A percentile compares a stretch with the other conserved stretches of the same genome.
Conservation (phyloP, 2,888 invertebrate species). For the Quadroppia sp. region DNA sequence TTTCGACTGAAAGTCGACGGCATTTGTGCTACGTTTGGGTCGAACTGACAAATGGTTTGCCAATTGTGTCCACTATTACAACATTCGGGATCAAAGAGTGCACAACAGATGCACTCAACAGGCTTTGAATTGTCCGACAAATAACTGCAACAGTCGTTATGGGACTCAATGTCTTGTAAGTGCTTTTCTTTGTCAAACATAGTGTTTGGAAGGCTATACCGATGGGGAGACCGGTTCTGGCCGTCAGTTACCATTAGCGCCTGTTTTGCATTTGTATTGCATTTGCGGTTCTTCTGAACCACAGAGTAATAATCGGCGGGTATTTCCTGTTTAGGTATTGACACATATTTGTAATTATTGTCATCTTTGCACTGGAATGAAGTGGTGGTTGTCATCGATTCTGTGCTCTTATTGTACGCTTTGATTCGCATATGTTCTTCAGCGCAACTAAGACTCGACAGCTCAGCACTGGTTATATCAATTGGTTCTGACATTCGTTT, state of each 20-base stretch:
- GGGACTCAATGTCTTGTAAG: neutral
- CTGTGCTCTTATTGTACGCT: constrained; percentile 13
- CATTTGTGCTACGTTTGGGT: constrained; percentile 2
- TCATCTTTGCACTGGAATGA: constrained; percentile 31
- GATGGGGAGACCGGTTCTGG: neutral
- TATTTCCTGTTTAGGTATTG: constrained; percentile 30
- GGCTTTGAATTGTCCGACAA: constrained; percentile 3
- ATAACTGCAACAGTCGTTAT: constrained; percentile 26
- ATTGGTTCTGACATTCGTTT: constrained; percentile 21
- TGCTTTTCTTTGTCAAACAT: constrained; percentile 35
- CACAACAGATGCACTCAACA: constrained; percentile 29
- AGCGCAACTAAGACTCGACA: constrained; percentile 7
- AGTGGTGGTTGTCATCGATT: constrained; percentile 20
- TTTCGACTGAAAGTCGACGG: constrained; percentile 1
- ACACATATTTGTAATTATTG: constrained; percentile 25
- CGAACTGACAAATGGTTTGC: constrained; percentile 23
- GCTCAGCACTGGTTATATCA: constrained; percentile 16
- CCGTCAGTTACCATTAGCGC: constrained; percentile 19
- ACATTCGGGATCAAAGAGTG: constrained; percentile 33
- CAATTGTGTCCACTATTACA: constrained; percentile 25
- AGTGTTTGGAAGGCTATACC: constrained; percentile 32
- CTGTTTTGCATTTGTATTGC: constrained; percentile 37
- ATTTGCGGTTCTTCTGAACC: constrained; percentile 21
- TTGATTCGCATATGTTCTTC: constrained; percentile 6
- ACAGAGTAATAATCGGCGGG: constrained; percentile 28